Base-by-base conservation (phyloP, 2,888 invertebrate species). In the Thymelicus acteon region DNA sequence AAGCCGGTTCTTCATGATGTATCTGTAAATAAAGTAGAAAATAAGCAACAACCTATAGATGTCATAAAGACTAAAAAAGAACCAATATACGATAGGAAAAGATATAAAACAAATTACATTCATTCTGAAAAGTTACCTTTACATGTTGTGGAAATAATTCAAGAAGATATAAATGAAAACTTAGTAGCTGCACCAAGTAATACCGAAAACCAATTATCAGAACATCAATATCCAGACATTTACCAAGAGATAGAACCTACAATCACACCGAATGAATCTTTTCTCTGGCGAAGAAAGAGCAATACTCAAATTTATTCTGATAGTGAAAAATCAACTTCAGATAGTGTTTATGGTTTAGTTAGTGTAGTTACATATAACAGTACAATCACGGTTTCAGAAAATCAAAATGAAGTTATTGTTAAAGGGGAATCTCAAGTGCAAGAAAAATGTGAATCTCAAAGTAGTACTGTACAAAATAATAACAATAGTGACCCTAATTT, bases 251-350 rank as follows among this genome's bases (percentile, higher is more conserved):
- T 91, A 12, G 87, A 81, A 76, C 79, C 89, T 24, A 85, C 82
- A 13, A 91, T 95, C 69, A 91, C 94, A 77, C 96, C 96, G 2
- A 96, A 96, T 79, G 94, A 93, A 75, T 96, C 96, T 6, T 96
- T 96, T 84, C 86, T 96, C 49, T 96, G 95, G 95, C 94, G 95
- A 71, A 84, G 93, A 72, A 95, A 93, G 84, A 91, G 90, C 76
- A 85, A 78, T 73, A 85, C 86, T 60, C 91, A 89, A 79, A 86
- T 89, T 75, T 92, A 91, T 78, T 87, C 88, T 1, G 93, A 93
- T 62, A 81, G 84, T 57, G 93, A 92, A 65, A 91, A 85, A 76
- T 82, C 86, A 12, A 15, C 77, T 63, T 84, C 87, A 15, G 93
- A 92, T 62, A 88, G 86, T 71, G 81, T 88, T 13, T 92, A 92